Base-by-base conservation (phyloP, 2,113 vertebrate species). In the Rostratula benghalensis region DNA sequence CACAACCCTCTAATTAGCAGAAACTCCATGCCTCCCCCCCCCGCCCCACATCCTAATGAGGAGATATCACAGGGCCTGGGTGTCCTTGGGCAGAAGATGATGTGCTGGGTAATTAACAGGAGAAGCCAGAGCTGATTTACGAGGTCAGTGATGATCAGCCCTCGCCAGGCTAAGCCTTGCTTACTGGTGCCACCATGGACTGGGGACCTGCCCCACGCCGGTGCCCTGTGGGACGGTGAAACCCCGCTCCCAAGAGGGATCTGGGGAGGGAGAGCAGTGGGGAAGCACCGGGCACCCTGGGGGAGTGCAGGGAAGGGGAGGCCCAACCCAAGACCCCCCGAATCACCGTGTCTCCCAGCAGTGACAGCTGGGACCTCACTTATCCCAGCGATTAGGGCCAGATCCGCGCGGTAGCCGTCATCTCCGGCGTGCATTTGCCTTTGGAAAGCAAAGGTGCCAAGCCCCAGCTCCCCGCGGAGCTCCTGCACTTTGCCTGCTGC, bases 401-500 rank as follows among this genome's bases (percentile, higher is more conserved):
- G 92, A 68, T 81, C 70, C 31, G 30, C 24, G 46, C 45, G 17
- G 9, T 13, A 48, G 85, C 81, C 70, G 13, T 57, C 60, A 71
- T n/a, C 59, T 61, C 90, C 4, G 2, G 78, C 20, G 11, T 12
- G 54, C 18, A 24, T 81, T 92, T 77, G 70, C 35, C 82, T 94
- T 77, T 82, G 70, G 70, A 68, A 88, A 84, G 84, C 90, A 54
- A 78, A 85, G 69, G 84, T 33, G 69, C 53, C 83, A 48, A 70
- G 23, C 7, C 53, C 6, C 24, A 3, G 5, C 43, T 61, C 50
- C 43, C 51, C 18, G 46, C 7, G 1, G 31, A 14, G 83, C 37
- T 68, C 19, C 33, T 4, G 65, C 24, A 2, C 77, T 65, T 48
- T 63, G 73, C 56, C 53, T 1, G 9, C 51, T 8, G 14, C 77